phyloP scores from a whole-genome alignment of 2,888 invertebrate genomes.

The Lepetodrilus schrolli region DNA sequence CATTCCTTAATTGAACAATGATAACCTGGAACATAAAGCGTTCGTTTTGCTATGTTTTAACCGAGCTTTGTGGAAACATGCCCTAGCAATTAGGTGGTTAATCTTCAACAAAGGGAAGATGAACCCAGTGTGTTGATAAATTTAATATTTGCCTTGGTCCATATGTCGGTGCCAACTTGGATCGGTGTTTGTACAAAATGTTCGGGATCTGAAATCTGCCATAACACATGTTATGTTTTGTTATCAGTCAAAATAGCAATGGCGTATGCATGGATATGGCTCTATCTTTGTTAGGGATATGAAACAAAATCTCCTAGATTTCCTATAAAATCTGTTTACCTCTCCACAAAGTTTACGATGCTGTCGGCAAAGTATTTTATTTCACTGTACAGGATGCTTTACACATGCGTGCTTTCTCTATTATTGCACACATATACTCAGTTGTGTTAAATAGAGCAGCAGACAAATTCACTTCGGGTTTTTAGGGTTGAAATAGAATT shows the following conservation, averaged over 20 bases:
- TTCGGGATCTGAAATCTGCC: constrained; percentile 13
- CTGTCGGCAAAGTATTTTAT: constrained; percentile 10
- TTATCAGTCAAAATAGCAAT: background rate
- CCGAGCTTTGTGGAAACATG: background rate
- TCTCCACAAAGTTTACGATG: constrained; percentile 10
- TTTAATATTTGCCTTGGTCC: constrained; percentile 11
- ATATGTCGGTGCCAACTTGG: constrained; percentile 10
- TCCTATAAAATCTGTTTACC: constrained; percentile 13
- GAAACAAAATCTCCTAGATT: background rate
- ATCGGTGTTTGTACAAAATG: constrained; percentile 20
- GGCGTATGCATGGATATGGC: constrained; percentile 1
- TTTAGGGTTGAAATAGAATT: constrained; percentile 21
- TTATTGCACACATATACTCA: too few species aligned
- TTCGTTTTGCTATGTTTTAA: background rate
- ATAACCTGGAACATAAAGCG: background rate
- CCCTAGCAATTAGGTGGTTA: background rate
- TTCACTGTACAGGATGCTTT: constrained; percentile 3
- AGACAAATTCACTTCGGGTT: too few species aligned
- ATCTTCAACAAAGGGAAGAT: background rate
- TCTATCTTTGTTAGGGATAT: background rate
- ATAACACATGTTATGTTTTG: background rate
- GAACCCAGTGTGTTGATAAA: background rate
- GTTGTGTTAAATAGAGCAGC: too few species aligned
- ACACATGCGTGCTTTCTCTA: constrained; percentile 14
- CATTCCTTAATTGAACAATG: background rate